Evolutionary conservation across 2,113 vertebrate genomes (phyloP).

Genomic region (Calypte anna): DNA sequence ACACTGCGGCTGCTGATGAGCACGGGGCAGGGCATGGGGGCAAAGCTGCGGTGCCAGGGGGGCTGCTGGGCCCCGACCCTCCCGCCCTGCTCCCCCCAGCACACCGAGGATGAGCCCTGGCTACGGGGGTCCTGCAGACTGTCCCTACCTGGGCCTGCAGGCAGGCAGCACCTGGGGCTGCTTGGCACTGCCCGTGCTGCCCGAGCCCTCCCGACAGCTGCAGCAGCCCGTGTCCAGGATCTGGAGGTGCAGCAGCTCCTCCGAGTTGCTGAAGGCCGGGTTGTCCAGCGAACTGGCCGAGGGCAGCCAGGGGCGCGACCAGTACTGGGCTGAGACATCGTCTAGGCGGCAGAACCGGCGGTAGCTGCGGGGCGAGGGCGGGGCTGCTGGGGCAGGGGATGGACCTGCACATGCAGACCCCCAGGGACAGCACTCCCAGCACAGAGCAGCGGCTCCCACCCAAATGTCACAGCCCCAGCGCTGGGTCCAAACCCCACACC

Average conservation of each 20-base stretch:
- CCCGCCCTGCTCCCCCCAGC: too few relatives aligned
- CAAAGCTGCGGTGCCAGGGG: too few relatives aligned
- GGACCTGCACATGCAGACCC: too few relatives aligned
- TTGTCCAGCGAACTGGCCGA: constrained; percentile 85
- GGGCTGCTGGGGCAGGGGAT: neutral
- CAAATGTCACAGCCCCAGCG: neutral
- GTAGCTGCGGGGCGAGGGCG: constrained; percentile 71
- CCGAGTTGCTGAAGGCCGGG: constrained; percentile 84
- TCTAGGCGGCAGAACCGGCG: constrained; percentile 90
- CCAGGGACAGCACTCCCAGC: fast-evolving
- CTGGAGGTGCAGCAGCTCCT: constrained; percentile 86
- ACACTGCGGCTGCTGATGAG: fast-evolving
- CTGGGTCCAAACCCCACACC: neutral
- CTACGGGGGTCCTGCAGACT: fast-evolving
- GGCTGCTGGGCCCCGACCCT: too few relatives aligned
- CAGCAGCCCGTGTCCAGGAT: constrained; percentile 75
- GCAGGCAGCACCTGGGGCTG: fast-evolving
- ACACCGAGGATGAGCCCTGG: neutral
- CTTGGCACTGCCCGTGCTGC: neutral
- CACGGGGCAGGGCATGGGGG: too few relatives aligned
- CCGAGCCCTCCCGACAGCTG: constrained; percentile 78
- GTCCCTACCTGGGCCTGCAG: neutral
- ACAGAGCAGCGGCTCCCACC: fast-evolving
- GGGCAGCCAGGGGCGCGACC: constrained; percentile 80
- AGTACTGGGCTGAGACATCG: constrained; percentile 86